Conservation (phyloP, 1,140 invertebrate genomes). For the Cryptotermes secundus region DNA sequence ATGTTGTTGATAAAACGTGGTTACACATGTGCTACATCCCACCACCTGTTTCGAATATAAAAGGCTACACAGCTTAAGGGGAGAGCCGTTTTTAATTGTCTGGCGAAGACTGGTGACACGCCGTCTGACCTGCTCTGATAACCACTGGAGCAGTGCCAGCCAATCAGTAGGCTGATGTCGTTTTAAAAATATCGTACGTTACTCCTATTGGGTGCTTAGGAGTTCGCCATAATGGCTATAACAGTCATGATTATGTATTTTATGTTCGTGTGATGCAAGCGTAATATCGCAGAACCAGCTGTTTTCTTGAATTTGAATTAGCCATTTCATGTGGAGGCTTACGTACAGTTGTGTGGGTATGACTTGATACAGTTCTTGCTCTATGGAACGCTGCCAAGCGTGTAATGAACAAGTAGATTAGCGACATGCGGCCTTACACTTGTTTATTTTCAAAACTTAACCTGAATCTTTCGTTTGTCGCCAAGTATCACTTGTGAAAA, state of each 20-base stretch:
- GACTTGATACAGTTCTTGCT: not conserved
- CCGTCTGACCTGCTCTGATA: conserved; percentile 3
- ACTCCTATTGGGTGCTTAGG: not conserved
- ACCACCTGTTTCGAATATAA: too few species aligned
- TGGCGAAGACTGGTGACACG: not conserved
- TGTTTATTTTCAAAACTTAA: too few species aligned
- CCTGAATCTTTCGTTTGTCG: too few species aligned
- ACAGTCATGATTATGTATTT: not conserved
- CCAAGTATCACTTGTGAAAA: too few species aligned
- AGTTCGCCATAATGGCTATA: not conserved
- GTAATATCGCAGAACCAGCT: too few species aligned
- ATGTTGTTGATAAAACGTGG: too few species aligned
- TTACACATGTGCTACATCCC: too few species aligned
- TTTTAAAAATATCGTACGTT: not conserved
- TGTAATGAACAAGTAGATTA: not conserved
- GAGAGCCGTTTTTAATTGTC: too few species aligned
- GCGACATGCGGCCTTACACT: too few species aligned
- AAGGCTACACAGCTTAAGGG: too few species aligned
- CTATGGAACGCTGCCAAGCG: not conserved
- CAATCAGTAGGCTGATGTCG: not conserved
- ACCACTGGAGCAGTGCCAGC: not conserved
- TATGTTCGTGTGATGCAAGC: not conserved
- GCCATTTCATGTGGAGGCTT: not conserved
- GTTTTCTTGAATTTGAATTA: too few species aligned
- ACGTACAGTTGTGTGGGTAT: too few species aligned